These are phyloP conservation scores for Elephas maximus DNA, from an alignment of 2,113 vertebrate genomes.

Conservation along the genomic window DNA sequence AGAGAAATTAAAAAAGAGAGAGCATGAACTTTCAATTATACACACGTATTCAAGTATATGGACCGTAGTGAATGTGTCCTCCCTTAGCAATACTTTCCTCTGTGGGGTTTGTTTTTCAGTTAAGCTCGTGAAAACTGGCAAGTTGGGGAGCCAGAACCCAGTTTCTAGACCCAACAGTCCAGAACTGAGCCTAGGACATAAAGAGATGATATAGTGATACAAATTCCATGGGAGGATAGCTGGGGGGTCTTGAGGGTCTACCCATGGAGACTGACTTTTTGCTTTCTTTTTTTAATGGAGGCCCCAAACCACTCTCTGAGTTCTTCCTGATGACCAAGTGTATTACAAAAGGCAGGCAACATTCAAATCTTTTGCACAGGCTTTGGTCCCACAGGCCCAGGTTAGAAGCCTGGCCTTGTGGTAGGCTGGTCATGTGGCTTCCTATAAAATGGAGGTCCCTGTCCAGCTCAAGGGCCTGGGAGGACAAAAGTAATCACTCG, in stretches of 20 bases:
- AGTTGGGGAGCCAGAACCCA: too few relatives aligned
- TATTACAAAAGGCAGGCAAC: accelerated
- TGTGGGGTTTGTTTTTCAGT: accelerated
- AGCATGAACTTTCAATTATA: too few relatives aligned
- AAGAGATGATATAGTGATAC: accelerated
- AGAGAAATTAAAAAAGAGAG: neutral
- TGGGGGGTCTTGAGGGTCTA: too few relatives aligned
- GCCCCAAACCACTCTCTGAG: accelerated
- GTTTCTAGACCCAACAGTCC: accelerated
- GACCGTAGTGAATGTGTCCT: accelerated
- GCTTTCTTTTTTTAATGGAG: neutral
- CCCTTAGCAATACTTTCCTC: accelerated
- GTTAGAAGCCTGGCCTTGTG: too few relatives aligned
- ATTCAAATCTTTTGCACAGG: neutral
- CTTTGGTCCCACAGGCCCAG: accelerated
- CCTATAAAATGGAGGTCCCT: accelerated
- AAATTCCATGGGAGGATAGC: accelerated
- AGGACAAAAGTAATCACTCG: accelerated
- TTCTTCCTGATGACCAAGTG: accelerated
- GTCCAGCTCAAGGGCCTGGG: neutral
- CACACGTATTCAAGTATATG: too few relatives aligned
- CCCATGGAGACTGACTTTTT: neutral
- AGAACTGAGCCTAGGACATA: accelerated
- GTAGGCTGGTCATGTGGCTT: accelerated
- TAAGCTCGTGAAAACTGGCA: neutral